A percentile compares a stretch with the other conserved stretches of the same genome.
These are phyloP conservation scores for Stomatorhinus walkeri DNA, from an alignment of 2,797 vertebrate genomes.

Conservation along the genomic window DNA sequence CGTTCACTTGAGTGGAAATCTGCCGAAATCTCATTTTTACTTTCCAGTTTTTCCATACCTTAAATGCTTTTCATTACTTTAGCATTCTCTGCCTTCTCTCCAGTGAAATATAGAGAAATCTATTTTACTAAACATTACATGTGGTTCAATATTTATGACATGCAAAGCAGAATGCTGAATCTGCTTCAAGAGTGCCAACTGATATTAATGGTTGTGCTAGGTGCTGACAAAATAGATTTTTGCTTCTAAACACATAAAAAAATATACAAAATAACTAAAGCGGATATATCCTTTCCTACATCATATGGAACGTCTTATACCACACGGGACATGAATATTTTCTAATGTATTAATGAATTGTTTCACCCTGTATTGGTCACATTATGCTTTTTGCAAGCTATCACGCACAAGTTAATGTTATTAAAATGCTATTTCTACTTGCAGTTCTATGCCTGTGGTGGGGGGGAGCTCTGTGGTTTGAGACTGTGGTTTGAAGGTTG, in stretches of 20 bases:
- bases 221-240: conserved; percentile 3
- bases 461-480: neutral
- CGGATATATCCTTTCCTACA: neutral
- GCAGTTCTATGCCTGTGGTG: too few species aligned
- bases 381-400: neutral
- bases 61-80: conserved; percentile 4
- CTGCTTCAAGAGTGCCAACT: neutral
- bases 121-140: neutral
- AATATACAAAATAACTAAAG: neutral
- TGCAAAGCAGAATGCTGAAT: conserved; percentile 7
- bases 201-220: neutral
- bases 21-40: neutral
- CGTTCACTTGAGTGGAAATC: neutral
- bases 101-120: neutral
- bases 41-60: neutral
- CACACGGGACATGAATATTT: neutral
- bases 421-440: neutral
- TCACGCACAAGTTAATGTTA: neutral
- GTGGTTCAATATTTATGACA: neutral
- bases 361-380: neutral
- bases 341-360: neutral
- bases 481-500: neutral
- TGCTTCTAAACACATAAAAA: neutral
- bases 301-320: neutral
- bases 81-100: neutral